Evolutionary conservation across 2,888 invertebrate species (phyloP), one percentile per base, ranked within the genome.

Genomic region (Drosophila quasianomalipes): DNA sequence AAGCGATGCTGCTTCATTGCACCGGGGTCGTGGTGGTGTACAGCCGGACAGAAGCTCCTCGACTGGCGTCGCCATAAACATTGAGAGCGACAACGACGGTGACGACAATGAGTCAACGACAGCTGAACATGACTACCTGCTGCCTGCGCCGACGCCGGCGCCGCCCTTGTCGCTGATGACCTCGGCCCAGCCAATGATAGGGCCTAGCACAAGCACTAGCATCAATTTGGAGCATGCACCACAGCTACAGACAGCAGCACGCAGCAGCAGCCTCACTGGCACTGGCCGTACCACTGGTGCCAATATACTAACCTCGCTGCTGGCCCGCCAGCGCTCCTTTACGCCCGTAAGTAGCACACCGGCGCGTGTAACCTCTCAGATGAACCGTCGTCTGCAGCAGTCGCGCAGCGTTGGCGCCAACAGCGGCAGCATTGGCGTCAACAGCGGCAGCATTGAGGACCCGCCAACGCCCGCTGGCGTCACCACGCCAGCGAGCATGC

Each of bases 51-150:
- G 41, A 41, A 28, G 61, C 39, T 39, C 54, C 9, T 9, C 52
- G 26, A 19, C 37, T 26, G 61, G 64, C 31, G 65, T 79, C 10
- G 41, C 79, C 57, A 79, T 79, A 44, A 47, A 35, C 47, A 79
- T 79, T 51, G 79, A 82, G 6, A 82, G 79, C 44, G 80, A 82
- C 55, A 60, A 64, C 51, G 86, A 88, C 57, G 71, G 72, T 26
- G 83, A 91, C 22, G 83, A 89, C 60, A 88, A 88, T 85, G 88
- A 88, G 58, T 91, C 91, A 76, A 86, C 91, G 4, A 81, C 87
- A 35, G 89, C 89, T 44, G 89, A 89, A 52, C 62, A 89, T 22
- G 89, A 86, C 57, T 89, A 67, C 44, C 59, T 90, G 61, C 73
- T 90, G 66, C 89, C 85, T 9, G 58, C 82, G 39, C 35, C 69